A percentile compares a stretch with the other conserved stretches of the same genome.
Evolutionary conservation across 2,113 vertebrate species (phyloP).

Genomic region (Aegithalos caudatus): DNA sequence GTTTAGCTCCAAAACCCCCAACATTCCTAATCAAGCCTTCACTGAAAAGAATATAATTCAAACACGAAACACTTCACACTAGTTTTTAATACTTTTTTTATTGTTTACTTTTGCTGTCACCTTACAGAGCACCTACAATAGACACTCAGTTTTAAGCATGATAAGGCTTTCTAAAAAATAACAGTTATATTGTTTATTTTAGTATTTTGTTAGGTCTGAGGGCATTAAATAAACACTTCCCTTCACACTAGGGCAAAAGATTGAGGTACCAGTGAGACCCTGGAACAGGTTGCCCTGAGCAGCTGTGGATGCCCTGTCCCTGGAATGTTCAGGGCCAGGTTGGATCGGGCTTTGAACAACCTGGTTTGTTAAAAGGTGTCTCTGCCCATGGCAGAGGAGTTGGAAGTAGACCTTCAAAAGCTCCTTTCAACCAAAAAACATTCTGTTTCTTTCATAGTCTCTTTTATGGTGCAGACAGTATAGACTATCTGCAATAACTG

Average conservation of each 20-base stretch:
- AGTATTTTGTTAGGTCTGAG: not conserved
- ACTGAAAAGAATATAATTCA: not conserved
- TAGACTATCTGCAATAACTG: not conserved
- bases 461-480: not conserved
- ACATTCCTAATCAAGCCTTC: not conserved
- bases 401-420: not conserved
- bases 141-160: rapidly evolving
- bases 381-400: not conserved
- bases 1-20: not conserved
- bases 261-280: not conserved
- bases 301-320: rapidly evolving
- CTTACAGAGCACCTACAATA: not conserved
- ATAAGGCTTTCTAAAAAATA: not conserved
- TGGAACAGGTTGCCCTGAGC: not conserved
- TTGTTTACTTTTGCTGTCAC: not conserved
- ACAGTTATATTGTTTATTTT: not conserved
- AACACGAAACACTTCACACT: not conserved
- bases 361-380: not conserved
- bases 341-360: not conserved
- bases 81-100: not conserved
- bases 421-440: not conserved
- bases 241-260: not conserved
- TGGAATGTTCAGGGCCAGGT: not conserved
- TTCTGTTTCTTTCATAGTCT: not conserved
- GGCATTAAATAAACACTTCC: not conserved